phyloP scores from a whole-genome alignment of 1,140 invertebrate genomes.

The Heliconius nattereri region DNA sequence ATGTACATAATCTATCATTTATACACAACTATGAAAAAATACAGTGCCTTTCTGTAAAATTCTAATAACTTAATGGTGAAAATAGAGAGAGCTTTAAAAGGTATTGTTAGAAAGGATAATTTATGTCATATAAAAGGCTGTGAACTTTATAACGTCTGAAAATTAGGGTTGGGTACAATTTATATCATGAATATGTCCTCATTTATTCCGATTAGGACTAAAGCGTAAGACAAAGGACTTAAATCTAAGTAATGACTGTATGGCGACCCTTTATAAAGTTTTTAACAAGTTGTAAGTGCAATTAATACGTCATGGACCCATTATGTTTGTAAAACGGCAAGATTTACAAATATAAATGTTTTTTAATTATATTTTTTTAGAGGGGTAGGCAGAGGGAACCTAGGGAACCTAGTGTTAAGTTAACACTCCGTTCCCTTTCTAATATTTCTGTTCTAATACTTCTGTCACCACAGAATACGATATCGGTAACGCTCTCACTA shows the following conservation, averaged over 20 bases:
- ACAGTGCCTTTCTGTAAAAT: neutral
- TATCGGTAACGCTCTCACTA: no score
- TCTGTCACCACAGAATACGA: no score
- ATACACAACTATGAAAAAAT: neutral
- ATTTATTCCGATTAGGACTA: slow-evolving; percentile 40
- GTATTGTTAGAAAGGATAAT: slow-evolving; percentile 9
- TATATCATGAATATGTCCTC: slow-evolving; percentile 42
- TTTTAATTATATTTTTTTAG: no score
- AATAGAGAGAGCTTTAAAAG: neutral
- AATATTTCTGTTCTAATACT: no score
- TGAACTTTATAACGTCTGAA: slow-evolving; percentile 35
- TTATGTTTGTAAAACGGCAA: neutral
- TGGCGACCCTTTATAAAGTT: slow-evolving; percentile 26
- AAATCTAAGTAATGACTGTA: slow-evolving; percentile 33
- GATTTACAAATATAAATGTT: neutral
- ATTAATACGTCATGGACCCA: neutral
- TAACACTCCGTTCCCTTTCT: no score
- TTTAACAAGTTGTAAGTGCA: slow-evolving; percentile 19
- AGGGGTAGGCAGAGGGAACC: no score
- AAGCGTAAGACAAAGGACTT: slow-evolving; percentile 32
- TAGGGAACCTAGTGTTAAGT: no score
- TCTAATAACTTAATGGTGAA: neutral
- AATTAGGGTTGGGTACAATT: slow-evolving; percentile 41
- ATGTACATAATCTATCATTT: neutral
- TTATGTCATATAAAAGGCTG: slow-evolving; percentile 19